These are phyloP conservation scores for Drosophila bunnanda DNA, from an alignment of 2,888 invertebrate species.

Conservation along the genomic window DNA sequence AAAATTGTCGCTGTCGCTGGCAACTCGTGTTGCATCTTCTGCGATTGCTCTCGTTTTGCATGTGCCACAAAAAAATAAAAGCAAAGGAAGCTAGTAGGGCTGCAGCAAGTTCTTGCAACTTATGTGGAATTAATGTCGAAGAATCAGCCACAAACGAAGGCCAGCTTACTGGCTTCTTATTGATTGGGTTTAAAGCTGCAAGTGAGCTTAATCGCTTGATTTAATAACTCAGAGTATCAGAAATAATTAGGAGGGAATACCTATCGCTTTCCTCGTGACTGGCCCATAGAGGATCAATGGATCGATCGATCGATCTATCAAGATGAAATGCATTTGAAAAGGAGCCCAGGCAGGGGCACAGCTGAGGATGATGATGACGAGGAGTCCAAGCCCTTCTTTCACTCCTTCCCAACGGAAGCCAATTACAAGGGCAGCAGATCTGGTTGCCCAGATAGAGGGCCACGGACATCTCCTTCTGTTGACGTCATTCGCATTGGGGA, in stretches of 20 bases:
- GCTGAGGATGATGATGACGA: neutral
- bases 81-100: neutral
- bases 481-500: constrained; percentile 27
- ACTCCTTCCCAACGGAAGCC: constrained; percentile 16
- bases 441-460: constrained; percentile 10
- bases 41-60: constrained; percentile 21
- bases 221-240: constrained; percentile 6
- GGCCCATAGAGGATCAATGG: neutral
- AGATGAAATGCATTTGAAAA: constrained; percentile 15
- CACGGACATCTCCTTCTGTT: constrained; percentile 21
- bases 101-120: neutral
- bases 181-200: neutral
- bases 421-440: constrained; percentile 32
- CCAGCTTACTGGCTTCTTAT: neutral
- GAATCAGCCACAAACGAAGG: neutral
- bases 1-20: constrained; percentile 19
- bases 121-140: constrained; percentile 18
- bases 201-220: constrained; percentile 1
- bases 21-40: constrained; percentile 19
- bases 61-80: neutral
- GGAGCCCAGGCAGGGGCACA: neutral
- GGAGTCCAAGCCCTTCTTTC: neutral
- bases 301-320: neutral
- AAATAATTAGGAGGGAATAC: constrained; percentile 2
- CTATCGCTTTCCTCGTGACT: neutral